Conservation (phyloP, 1,140 invertebrate genomes). For the Mamestra configurata region DNA sequence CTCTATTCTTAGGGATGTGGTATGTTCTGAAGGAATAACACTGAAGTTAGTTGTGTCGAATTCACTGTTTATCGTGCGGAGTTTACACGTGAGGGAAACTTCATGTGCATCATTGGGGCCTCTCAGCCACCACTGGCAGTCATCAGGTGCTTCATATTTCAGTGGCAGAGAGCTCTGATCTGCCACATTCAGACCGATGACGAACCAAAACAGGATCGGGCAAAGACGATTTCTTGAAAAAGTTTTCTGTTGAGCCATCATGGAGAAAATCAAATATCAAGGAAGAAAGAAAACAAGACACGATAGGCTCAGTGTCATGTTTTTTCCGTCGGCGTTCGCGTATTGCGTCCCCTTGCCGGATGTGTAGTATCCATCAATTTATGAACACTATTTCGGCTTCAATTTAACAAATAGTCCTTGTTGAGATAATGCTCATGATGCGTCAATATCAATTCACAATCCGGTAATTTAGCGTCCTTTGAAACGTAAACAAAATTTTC, state of each 20-base stretch:
- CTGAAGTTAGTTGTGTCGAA: conserved; percentile 96
- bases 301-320: conserved; percentile 85
- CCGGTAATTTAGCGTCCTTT: conserved; percentile 54
- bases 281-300: conserved; percentile 86
- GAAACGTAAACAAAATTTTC: conserved; percentile 72
- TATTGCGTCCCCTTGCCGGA: conserved; percentile 82
- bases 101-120: conserved; percentile 90
- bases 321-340: conserved; percentile 85
- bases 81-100: conserved; percentile 93
- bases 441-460: conserved; percentile 67
- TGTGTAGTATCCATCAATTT: conserved; percentile 87
- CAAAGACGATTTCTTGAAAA: conserved; percentile 72
- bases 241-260: conserved; percentile 76
- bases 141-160: conserved; percentile 94
- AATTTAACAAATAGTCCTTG: conserved; percentile 81
- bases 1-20: conserved; percentile 92
- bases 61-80: conserved; percentile 94
- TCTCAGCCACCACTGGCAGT: conserved; percentile 92
- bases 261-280: conserved; percentile 84
- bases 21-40: conserved; percentile 94
- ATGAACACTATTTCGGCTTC: conserved; percentile 77
- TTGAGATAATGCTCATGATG: conserved; percentile 71
- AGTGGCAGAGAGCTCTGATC: conserved; percentile 88
- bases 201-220: conserved; percentile 81
- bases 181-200: conserved; percentile 83